Base-by-base conservation (phyloP, 2,888 invertebrate genomes). In the Coleophora flavipennella region DNA sequence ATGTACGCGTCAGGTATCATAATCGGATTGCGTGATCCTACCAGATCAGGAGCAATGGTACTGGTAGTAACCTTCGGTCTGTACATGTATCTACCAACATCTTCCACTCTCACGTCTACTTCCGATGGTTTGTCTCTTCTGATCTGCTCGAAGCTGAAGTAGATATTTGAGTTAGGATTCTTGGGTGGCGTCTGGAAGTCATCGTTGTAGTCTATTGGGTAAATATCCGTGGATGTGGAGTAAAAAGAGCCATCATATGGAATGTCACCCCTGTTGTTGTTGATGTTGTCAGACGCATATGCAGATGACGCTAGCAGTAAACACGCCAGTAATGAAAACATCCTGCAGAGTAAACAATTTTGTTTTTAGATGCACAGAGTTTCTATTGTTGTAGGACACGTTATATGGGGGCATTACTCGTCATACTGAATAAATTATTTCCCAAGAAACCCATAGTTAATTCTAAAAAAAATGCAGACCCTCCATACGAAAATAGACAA, bases 61-160 rank as follows among this genome's bases (percentile, higher is more conserved):
- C 45, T 48, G 12, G 49, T 39, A 12, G 58, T 48, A 25, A 46
- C 44, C 13, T 50, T 49, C 4, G 50, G 48, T 39, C 45, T 53
- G 43, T 56, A 44, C 50, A 64, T 53, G 38, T 70, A 70, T 20
- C 53, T 55, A 32, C 58, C 57, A 10, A 67, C 44, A 39, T 61
- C 55, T 46, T 69, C 69, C 32, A 66, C 59, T 48, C 62, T 59
- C 38, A 53, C 47, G 44, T 70, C 65, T 4, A 67, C 42, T 38
- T 63, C 62, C 1, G 63, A 50, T 3, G 59, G 59, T 41, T 68
- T 62, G 33, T 63, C 58, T 8, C 41, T 50, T 41, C 59, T 55
- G 14, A 46, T 45, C 41, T 69, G 67, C 41, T 68, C 54, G 33
- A 62, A 69, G 41, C 59, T 63, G 45, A 48, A 69, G 27, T 57